Evolutionary conservation across 2,113 vertebrate species (phyloP), one percentile per base, ranked within the genome.

Genomic region (Procapra przewalskii): DNA sequence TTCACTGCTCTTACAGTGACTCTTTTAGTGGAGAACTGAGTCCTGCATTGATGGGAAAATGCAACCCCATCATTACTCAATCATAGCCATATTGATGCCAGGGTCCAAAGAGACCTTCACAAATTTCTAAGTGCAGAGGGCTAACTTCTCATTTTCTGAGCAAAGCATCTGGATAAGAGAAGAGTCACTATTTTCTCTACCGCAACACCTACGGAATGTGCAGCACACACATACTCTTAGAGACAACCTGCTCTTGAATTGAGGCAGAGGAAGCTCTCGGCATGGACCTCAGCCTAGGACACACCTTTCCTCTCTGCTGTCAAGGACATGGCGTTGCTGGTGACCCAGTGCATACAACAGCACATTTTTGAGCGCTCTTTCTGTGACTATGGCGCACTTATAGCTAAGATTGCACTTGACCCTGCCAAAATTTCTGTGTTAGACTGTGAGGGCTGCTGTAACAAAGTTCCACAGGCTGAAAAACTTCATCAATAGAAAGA

Each of bases 11-110:
- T 71, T 29, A 2, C 1, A 0, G 19, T 33, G 21, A 7, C 10
- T 43, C 57, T 57, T 3, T 52, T 7, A 33, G 5, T 2, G 48
- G 31, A 48, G 8, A 67, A 21, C 0, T 0, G 23, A 64, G 64
- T n/a, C 23, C 23, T 13, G 6, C 10, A 0, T 6, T 21, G 27
- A 19, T 3, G 19, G 62, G 57, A 59, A 81, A 50, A 45, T 16
- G 14, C 19, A 3, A 3, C 21, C 11, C 3, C 25, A 0, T 4
- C n/a, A 4, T 3, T 2, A 23, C 6, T 11, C 54, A 6, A 1
- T 40, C 77, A 17, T 13, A 52, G 21, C 43, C 33, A 16, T 19
- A 1, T 9, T 1, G 7, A 15, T 4, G 13, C 2, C 7, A 43
- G 60, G 33, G 31, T 4, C 3, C 16, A 52, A 82, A 43, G 52